Conservation (phyloP, 2,113 vertebrate species). For the Pardalotus punctatus region DNA sequence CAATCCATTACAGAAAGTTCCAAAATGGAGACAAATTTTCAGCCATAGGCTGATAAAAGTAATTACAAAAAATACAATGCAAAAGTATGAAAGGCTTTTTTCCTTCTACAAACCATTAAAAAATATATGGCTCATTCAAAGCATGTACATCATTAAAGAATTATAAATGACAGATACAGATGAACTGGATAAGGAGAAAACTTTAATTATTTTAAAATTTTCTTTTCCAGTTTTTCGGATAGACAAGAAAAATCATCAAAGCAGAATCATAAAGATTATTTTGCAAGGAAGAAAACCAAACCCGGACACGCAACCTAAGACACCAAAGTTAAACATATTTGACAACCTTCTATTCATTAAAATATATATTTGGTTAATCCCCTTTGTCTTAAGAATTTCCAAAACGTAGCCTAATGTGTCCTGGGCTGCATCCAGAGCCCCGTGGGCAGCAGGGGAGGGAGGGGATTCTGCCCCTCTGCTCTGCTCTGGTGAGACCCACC, state of each 20-base stretch:
- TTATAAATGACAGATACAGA: background rate
- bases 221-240: background rate
- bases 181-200: background rate
- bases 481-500: background rate
- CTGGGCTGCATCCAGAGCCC: background rate
- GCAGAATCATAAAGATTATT: background rate
- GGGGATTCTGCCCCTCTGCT: background rate
- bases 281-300: background rate
- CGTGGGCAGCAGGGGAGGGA: background rate
- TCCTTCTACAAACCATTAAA: background rate
- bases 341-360: background rate
- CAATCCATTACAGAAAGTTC: background rate
- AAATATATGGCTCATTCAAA: background rate
- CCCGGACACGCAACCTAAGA: background rate
- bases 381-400: background rate
- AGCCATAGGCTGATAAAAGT: background rate
- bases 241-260: background rate
- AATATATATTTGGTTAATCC: background rate
- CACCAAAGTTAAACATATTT: background rate
- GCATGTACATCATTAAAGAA: background rate
- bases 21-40: background rate
- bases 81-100: background rate
- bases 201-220: background rate
- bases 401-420: background rate
- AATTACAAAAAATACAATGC: background rate